Percentiles rank a stretch among this genome's conserved stretches.
Conservation (phyloP, 1,140 invertebrate species). For the Chironomus tepperi region DNA sequence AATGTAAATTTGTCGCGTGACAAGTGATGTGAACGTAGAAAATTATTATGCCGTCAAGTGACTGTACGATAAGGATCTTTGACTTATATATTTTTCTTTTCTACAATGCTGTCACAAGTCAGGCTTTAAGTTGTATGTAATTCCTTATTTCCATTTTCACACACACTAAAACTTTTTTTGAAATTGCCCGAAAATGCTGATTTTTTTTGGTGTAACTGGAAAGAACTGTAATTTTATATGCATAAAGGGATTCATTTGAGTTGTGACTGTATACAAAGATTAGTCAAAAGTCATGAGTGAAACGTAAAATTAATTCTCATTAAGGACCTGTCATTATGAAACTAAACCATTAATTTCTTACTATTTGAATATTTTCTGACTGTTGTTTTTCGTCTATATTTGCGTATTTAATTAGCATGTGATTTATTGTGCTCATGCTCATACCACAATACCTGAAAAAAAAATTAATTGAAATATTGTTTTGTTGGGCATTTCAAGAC, state of each 20-base stretch:
- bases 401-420: conserved; percentile 13
- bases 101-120: too few species aligned
- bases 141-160: conserved; percentile 33
- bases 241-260: background rate
- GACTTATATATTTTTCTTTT: background rate
- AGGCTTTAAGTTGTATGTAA: too few species aligned
- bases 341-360: conserved; percentile 19
- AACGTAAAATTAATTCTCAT: conserved; percentile 19
- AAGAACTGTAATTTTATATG: background rate
- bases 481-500: too few species aligned
- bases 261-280: background rate
- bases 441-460: too few species aligned
- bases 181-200: background rate
- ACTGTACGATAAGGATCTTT: conserved; percentile 18
- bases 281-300: conserved; percentile 21
- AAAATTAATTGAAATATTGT: too few species aligned
- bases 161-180: conserved; percentile 31
- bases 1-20: conserved; percentile 22
- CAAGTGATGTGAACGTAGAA: conserved; percentile 21
- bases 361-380: too few species aligned
- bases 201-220: background rate
- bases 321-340: conserved; percentile 19
- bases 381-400: background rate
- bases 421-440: background rate
- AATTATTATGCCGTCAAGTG: conserved; percentile 22